phyloP scores from a whole-genome alignment of 2,888 invertebrate species.

The Drosophila fulvimacula region DNA sequence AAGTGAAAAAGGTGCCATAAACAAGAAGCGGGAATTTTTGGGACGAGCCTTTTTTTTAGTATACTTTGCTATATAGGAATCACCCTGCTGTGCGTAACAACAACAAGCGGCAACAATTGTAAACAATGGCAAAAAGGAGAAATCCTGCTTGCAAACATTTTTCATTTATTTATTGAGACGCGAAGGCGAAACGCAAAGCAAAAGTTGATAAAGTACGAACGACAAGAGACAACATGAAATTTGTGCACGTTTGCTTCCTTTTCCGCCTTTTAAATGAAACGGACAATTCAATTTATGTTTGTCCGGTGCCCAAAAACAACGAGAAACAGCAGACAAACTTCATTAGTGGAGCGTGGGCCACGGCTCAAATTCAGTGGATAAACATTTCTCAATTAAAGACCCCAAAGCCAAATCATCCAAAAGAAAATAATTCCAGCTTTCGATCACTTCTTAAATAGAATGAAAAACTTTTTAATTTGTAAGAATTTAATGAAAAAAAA shows the following conservation, averaged over 20 bases:
- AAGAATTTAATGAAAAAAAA: not conserved
- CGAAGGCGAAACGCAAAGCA: constrained; percentile 42
- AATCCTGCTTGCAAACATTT: constrained; percentile 68
- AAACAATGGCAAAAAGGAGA: constrained; percentile 66
- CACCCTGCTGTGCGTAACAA: constrained; percentile 35
- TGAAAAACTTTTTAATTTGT: not conserved
- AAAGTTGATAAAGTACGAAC: constrained; percentile 43
- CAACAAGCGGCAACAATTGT: constrained; percentile 63
- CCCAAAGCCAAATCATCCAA: constrained; percentile 5
- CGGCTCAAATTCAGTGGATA: constrained; percentile 20
- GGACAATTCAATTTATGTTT: constrained; percentile 81
- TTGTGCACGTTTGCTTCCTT: constrained; percentile 65
- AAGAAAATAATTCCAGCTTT: not conserved
- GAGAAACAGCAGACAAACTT: constrained; percentile 60
- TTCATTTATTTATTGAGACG: constrained; percentile 79
- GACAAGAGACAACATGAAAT: constrained; percentile 49
- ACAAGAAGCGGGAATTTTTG: constrained; percentile 59
- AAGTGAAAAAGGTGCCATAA: constrained; percentile 80
- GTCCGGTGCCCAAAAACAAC: constrained; percentile 31
- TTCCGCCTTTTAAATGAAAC: constrained; percentile 76
- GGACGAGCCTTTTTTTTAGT: constrained; percentile 41
- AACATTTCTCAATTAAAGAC: constrained; percentile 37
- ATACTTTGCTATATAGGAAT: constrained; percentile 21
- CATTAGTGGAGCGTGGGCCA: constrained; percentile 47
- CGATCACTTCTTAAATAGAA: not conserved